phyloP scores from a whole-genome alignment of 2,888 invertebrate species.

The Diaprepes abbreviatus region DNA sequence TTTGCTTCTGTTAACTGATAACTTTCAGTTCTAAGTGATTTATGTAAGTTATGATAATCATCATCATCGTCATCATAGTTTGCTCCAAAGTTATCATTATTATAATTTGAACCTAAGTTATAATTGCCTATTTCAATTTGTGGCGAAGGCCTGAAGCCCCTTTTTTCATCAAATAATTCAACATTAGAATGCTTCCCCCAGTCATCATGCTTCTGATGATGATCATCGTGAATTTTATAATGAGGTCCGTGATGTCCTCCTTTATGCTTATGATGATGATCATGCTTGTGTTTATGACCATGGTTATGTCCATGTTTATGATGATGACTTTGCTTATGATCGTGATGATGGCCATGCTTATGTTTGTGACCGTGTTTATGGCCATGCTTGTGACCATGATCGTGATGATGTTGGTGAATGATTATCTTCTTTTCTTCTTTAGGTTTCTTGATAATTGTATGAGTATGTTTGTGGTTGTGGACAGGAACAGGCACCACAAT shows the following conservation, averaged over 20 bases:
- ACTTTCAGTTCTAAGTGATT: slow-evolving; percentile 50
- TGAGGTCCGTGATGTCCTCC: slow-evolving; percentile 32
- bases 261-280: slow-evolving; percentile 52
- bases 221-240: slow-evolving; percentile 20
- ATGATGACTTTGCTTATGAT: slow-evolving; percentile 49
- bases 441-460: slow-evolving; percentile 49
- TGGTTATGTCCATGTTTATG: slow-evolving; percentile 53
- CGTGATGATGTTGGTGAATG: slow-evolving; percentile 54
- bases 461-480: slow-evolving; percentile 53
- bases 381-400: slow-evolving; percentile 54
- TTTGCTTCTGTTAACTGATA: slow-evolving; percentile 38
- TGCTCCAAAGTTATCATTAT: slow-evolving; percentile 29
- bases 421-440: slow-evolving; percentile 49
- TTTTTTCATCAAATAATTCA: background rate
- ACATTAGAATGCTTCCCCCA: slow-evolving; percentile 27
- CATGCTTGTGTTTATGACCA: slow-evolving; percentile 46
- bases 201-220: slow-evolving; percentile 21
- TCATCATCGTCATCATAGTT: slow-evolving; percentile 38
- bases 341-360: slow-evolving; percentile 55
- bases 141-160: slow-evolving; percentile 19
- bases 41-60: slow-evolving; percentile 46
- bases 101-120: slow-evolving; percentile 13
- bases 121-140: slow-evolving; percentile 15
- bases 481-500: slow-evolving; percentile 55
- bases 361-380: slow-evolving; percentile 56